Evolutionary conservation across 2,113 vertebrate genomes (phyloP).

Genomic region (Stercorarius parasiticus): DNA sequence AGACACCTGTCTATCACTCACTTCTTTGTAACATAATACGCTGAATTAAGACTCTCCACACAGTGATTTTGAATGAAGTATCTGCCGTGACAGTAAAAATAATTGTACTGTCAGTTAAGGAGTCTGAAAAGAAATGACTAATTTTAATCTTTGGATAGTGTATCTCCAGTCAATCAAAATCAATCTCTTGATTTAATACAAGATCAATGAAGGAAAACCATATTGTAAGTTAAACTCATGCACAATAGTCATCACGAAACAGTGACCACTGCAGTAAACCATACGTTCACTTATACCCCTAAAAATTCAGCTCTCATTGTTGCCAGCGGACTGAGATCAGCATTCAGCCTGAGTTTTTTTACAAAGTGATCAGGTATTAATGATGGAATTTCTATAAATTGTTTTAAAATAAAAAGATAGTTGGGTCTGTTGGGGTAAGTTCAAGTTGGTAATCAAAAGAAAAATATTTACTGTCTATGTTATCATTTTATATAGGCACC

Average conservation of each 20-base stretch:
- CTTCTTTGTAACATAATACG: not conserved
- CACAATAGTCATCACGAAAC: not conserved
- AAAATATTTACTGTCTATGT: slow-evolving; percentile 13
- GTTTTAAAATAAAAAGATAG: not conserved
- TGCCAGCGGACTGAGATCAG: not conserved
- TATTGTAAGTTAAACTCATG: not conserved
- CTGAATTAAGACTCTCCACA: not conserved
- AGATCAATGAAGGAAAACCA: not conserved
- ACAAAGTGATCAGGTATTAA: not conserved
- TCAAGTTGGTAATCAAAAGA: not conserved
- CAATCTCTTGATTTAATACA: not conserved
- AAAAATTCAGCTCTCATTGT: not conserved
- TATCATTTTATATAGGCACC: slow-evolving; percentile 32
- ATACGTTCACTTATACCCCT: not conserved
- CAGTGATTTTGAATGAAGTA: not conserved
- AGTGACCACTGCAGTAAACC: not conserved
- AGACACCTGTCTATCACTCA: not conserved
- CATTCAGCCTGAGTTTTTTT: not conserved
- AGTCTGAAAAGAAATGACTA: not conserved
- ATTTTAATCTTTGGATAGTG: not conserved
- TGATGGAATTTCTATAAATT: not conserved
- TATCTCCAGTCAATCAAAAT: not conserved
- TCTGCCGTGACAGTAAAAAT: not conserved
- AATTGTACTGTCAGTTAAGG: not conserved
- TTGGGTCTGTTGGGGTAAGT: not conserved